These are phyloP conservation scores for Lates japonicus DNA, from an alignment of 2,797 vertebrate genomes.

Conservation along the genomic window DNA sequence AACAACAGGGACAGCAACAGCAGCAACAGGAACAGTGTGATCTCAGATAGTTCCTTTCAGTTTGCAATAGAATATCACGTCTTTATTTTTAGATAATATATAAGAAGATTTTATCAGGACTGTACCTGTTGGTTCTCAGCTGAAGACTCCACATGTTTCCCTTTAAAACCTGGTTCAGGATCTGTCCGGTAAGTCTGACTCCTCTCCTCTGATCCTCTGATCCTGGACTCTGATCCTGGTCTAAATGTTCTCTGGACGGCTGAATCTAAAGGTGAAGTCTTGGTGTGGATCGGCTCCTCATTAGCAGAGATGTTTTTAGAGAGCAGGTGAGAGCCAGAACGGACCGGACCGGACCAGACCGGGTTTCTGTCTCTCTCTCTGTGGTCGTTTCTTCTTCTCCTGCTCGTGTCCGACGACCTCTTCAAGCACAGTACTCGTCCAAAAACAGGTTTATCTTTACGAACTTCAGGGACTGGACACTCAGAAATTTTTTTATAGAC, in stretches of 20 bases:
- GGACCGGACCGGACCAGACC: no score
- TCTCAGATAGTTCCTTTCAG: conserved; percentile 71
- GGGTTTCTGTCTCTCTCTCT: neutral
- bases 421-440: neutral
- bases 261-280: conserved; percentile 3
- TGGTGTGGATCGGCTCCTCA: neutral
- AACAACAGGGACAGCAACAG: conserved; percentile 5
- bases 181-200: conserved; percentile 12
- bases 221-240: conserved; percentile 18
- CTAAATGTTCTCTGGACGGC: neutral
- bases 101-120: conserved; percentile 76
- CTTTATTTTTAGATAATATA: conserved; percentile 77
- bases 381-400: neutral
- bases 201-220: neutral
- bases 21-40: conserved; percentile 64
- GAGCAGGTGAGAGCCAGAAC: neutral
- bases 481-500: neutral
- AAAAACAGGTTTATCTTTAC: neutral
- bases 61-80: conserved; percentile 89
- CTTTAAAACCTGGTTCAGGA: conserved; percentile 48
- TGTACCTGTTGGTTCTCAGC: conserved; percentile 70
- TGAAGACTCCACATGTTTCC: conserved; percentile 47
- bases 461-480: neutral
- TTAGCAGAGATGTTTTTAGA: neutral
- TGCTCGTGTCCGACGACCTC: neutral